Evolutionary conservation across 1,140 invertebrate genomes (phyloP).

Genomic region (Battus philenor): DNA sequence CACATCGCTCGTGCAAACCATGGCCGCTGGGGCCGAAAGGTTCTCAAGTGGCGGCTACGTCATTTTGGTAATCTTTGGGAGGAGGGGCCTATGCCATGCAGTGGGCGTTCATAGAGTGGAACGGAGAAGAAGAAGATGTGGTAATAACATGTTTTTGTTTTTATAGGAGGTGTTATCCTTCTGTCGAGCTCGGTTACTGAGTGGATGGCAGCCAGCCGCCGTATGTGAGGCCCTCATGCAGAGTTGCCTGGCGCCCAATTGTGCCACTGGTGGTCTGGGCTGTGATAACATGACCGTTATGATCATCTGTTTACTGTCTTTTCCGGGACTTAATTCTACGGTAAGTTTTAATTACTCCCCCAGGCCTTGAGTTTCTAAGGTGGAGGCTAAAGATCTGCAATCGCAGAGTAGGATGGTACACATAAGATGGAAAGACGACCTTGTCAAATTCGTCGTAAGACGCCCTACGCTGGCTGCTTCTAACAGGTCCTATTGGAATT

Average conservation of each 20-base stretch:
- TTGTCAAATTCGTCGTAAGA: too few relatives aligned
- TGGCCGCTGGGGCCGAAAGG: too few relatives aligned
- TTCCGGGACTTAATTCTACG: slow-evolving; percentile 34
- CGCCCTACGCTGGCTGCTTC: too few relatives aligned
- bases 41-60: too few relatives aligned
- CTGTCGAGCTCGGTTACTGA: slow-evolving; percentile 87
- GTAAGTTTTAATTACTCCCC: slow-evolving; percentile 24
- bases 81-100: too few relatives aligned
- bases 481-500: neutral
- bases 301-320: slow-evolving; percentile 87
- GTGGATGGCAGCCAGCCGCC: slow-evolving; percentile 91
- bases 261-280: slow-evolving; percentile 95
- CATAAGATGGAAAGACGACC: neutral
- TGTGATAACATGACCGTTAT: slow-evolving; percentile 99
- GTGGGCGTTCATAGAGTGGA: too few relatives aligned
- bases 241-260: slow-evolving; percentile 95
- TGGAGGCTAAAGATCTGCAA: too few relatives aligned
- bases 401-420: too few relatives aligned
- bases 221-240: slow-evolving; percentile 98
- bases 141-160: neutral
- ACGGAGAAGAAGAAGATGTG: too few relatives aligned
- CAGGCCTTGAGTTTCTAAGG: too few relatives aligned
- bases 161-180: slow-evolving; percentile 92
- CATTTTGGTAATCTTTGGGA: too few relatives aligned
- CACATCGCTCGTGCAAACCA: too few relatives aligned